A percentile compares a stretch with the other conserved stretches of the same genome.
Evolutionary conservation across 2,113 vertebrate genomes (phyloP).

Genomic region (Platysternon megacephalum): DNA sequence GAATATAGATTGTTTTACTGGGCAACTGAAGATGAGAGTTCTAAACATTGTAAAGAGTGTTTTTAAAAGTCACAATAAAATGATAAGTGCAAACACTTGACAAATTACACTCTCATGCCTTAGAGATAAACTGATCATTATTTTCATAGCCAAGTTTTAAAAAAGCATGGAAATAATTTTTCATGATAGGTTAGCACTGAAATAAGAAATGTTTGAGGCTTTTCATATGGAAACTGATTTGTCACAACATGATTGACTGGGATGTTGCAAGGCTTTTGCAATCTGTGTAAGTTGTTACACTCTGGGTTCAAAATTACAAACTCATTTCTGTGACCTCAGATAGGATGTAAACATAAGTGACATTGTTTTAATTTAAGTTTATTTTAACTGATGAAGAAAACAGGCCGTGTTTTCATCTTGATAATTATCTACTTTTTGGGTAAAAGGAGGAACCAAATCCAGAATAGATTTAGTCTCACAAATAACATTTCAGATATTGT

Average conservation of each 20-base stretch:
- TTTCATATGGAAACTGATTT: slow-evolving; percentile 48
- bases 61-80: background rate
- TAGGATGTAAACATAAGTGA: background rate
- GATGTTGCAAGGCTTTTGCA: background rate
- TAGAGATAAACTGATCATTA: slow-evolving; percentile 56
- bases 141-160: slow-evolving; percentile 36
- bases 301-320: background rate
- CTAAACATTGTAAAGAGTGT: background rate
- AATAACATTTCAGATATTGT: slow-evolving; percentile 47
- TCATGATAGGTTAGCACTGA: slow-evolving; percentile 50
- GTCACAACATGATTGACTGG: background rate
- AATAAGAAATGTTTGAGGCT: slow-evolving; percentile 56
- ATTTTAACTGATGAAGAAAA: background rate
- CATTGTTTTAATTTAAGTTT: background rate
- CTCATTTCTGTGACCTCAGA: slow-evolving; percentile 6
- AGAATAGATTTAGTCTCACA: slow-evolving; percentile 46
- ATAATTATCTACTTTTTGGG: background rate
- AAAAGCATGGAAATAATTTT: slow-evolving; percentile 43
- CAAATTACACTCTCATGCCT: background rate
- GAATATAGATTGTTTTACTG: background rate
- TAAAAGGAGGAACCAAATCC: slow-evolving; percentile 20
- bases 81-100: background rate
- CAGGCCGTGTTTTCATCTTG: background rate
- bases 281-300: background rate
- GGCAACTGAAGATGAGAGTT: background rate